phyloP scores from a whole-genome alignment of 2,888 invertebrate species.

The Blastobasis lacticolella region DNA sequence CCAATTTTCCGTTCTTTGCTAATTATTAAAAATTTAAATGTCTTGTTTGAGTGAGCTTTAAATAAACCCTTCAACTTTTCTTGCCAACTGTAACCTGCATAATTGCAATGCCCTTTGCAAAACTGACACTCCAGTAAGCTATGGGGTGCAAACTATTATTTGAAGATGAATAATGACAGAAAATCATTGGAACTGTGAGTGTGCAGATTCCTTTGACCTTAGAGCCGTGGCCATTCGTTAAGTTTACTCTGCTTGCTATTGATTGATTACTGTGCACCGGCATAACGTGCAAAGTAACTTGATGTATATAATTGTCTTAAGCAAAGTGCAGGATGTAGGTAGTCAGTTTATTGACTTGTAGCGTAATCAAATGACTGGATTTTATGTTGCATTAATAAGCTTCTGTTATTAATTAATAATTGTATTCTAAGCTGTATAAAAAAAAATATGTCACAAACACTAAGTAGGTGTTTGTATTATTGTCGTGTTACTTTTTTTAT shows the following conservation, averaged over 20 bases:
- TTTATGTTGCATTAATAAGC: too few relatives aligned
- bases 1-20: too few relatives aligned
- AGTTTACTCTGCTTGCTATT: slow-evolving; percentile 25
- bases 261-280: slow-evolving; percentile 23
- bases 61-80: neutral
- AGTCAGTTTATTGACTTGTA: too few relatives aligned
- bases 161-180: slow-evolving; percentile 65
- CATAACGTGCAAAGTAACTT: neutral
- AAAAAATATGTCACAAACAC: too few relatives aligned
- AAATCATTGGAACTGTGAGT: slow-evolving; percentile 64
- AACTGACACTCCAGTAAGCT: slow-evolving; percentile 48
- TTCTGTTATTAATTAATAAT: slow-evolving; percentile 10
- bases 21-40: too few relatives aligned
- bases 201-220: slow-evolving; percentile 62
- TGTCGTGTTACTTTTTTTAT: too few relatives aligned
- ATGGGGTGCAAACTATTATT: slow-evolving; percentile 70
- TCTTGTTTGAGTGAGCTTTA: too few relatives aligned
- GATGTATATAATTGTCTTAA: too few relatives aligned
- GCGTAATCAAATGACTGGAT: too few relatives aligned
- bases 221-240: slow-evolving; percentile 28
- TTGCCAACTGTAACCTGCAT: neutral
- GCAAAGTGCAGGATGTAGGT: too few relatives aligned
- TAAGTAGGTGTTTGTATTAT: too few relatives aligned
- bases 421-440: too few relatives aligned
- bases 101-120: slow-evolving; percentile 22